These are phyloP conservation scores for Andrena marginata DNA, from an alignment of 2,888 invertebrate species.

Conservation along the genomic window DNA sequence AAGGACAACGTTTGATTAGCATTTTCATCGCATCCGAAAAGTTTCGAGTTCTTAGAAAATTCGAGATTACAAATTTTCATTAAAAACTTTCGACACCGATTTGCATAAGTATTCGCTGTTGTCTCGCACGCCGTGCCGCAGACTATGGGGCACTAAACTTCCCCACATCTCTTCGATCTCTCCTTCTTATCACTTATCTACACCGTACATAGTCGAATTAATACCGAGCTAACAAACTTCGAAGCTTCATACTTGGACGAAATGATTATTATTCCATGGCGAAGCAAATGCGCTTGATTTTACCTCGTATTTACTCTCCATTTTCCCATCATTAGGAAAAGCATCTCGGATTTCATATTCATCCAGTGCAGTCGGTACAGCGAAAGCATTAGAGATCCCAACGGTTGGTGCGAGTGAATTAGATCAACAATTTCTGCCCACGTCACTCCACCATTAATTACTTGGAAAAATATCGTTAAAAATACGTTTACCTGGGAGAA, in stretches of 20 bases:
- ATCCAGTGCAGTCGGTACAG: not conserved
- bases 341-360: not conserved
- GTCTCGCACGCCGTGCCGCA: constrained; percentile 3
- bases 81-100: constrained; percentile 79
- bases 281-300: not conserved
- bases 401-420: not conserved
- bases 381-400: not conserved
- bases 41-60: constrained; percentile 74
- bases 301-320: no score
- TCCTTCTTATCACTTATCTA: not conserved
- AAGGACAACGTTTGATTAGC: constrained; percentile 77
- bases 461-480: not conserved
- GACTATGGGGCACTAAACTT: constrained; percentile 14
- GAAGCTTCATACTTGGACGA: not conserved
- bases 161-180: not conserved
- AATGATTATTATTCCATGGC: not conserved
- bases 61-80: constrained; percentile 82
- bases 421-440: not conserved
- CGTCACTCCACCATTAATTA: not conserved
- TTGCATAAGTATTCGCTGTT: constrained; percentile 73
- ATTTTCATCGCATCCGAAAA: constrained; percentile 77
- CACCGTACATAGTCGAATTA: not conserved
- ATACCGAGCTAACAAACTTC: constrained; percentile 1
- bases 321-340: not conserved
- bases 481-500: not conserved